Evolutionary conservation across 2,113 vertebrate genomes (phyloP).

Genomic region (Cynocephalus volans): DNA sequence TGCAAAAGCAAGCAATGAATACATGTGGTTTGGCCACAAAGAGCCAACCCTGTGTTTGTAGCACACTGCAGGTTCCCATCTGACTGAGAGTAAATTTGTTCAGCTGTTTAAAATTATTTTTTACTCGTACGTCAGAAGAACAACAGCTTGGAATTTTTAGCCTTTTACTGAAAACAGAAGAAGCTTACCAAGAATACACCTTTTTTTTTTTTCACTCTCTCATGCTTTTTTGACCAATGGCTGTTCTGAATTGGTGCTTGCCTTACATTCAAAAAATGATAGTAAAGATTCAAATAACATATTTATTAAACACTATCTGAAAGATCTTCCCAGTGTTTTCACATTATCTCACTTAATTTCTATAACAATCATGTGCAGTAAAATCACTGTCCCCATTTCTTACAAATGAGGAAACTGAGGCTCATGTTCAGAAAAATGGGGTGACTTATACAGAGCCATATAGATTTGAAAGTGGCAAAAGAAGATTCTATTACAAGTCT

Average conservation of each 20-base stretch:
- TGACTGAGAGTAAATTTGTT: conserved; percentile 69
- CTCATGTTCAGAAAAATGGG: conserved; percentile 38
- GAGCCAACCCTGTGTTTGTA: conserved; percentile 36
- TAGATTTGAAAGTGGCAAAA: not conserved
- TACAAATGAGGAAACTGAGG: not conserved
- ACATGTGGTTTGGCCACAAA: not conserved
- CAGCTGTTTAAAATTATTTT: conserved; percentile 75
- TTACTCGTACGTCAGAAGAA: conserved; percentile 68
- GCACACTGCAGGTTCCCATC: conserved; percentile 64
- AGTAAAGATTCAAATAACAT: not conserved
- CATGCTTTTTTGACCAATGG: not conserved
- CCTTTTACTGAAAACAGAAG: conserved; percentile 50
- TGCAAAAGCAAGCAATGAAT: not conserved
- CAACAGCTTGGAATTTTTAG: conserved; percentile 68
- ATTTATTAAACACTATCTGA: not conserved
- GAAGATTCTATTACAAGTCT: not conserved
- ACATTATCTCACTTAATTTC: not conserved
- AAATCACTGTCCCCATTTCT: not conserved
- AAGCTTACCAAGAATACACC: not conserved
- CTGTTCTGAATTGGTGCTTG: not conserved
- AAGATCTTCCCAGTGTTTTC: not conserved
- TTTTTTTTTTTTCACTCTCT: not conserved
- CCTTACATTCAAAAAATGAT: not conserved
- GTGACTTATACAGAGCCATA: not conserved
- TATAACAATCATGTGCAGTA: not conserved